These are phyloP conservation scores for Melanostoma scalare DNA, from an alignment of 2,888 invertebrate genomes.

Conservation along the genomic window DNA sequence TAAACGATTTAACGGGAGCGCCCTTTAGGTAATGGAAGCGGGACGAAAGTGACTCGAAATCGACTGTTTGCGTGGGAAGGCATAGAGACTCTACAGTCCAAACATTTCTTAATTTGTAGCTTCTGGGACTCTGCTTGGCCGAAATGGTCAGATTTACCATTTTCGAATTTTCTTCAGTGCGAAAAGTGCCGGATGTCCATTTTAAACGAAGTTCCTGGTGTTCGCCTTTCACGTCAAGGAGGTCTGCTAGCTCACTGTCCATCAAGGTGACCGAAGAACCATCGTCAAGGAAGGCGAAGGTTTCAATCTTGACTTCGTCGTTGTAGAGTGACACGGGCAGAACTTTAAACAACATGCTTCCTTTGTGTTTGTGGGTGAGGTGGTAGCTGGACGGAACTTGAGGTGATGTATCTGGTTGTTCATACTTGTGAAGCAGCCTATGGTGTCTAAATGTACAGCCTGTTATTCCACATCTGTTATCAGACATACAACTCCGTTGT, in stretches of 20 bases:
- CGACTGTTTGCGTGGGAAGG: background rate
- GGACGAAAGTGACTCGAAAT: no score
- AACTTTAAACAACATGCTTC: conserved; percentile 23
- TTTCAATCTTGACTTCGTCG: conserved; percentile 29
- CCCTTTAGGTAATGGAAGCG: no score
- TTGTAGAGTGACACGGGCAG: conserved; percentile 52
- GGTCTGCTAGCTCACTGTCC: conserved; percentile 39
- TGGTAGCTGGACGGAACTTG: background rate
- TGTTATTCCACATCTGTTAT: conserved; percentile 12
- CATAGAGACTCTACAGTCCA: background rate
- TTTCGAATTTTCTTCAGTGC: background rate
- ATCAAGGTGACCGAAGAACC: conserved; percentile 61
- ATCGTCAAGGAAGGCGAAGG: conserved; percentile 60
- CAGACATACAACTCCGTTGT: background rate
- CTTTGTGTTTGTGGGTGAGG: background rate
- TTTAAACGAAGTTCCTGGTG: conserved; percentile 32
- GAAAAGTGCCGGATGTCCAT: background rate
- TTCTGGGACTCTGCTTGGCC: background rate
- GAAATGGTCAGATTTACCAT: background rate
- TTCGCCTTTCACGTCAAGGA: conserved; percentile 38
- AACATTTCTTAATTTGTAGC: background rate
- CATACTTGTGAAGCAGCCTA: conserved; percentile 23
- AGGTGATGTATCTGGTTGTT: background rate
- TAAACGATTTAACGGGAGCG: background rate
- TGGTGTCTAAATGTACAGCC: conserved; percentile 32